Evolutionary conservation across 2,113 vertebrate genomes (phyloP).

Genomic region (Pandion haliaetus): DNA sequence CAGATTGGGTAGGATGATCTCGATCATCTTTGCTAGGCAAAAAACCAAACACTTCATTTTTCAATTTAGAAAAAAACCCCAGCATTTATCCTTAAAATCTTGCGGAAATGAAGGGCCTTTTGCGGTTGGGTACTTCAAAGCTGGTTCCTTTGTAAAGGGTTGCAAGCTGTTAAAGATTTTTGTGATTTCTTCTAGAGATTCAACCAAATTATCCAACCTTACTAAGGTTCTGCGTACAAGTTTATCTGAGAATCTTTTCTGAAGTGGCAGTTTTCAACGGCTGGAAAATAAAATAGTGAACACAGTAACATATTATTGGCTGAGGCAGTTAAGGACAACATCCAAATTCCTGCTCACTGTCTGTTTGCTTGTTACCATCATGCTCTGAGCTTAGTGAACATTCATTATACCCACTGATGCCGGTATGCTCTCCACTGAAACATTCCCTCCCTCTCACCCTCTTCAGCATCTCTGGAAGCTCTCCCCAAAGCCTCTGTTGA

Average conservation of each 20-base stretch:
- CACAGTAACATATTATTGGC: background rate
- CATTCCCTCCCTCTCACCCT: background rate
- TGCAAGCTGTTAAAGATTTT: background rate
- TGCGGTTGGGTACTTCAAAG: background rate
- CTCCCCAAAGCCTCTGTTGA: background rate
- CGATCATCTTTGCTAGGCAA: background rate
- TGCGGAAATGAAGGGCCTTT: constrained; percentile 7
- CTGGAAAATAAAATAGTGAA: background rate
- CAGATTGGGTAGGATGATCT: background rate
- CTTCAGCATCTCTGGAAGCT: background rate
- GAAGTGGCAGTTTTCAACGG: background rate
- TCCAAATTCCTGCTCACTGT: background rate
- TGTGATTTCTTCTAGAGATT: background rate
- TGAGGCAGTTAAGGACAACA: background rate
- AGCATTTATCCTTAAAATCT: background rate
- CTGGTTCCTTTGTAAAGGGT: background rate
- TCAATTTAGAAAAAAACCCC: background rate
- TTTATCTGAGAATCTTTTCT: background rate
- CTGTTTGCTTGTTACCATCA: background rate
- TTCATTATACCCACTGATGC: background rate
- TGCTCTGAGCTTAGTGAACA: background rate
- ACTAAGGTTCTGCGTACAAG: background rate
- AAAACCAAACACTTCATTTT: background rate
- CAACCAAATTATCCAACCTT: background rate
- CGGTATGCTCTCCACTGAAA: background rate